These are phyloP conservation scores for Coremacera marginata DNA, from an alignment of 2,888 invertebrate genomes.

Conservation along the genomic window DNA sequence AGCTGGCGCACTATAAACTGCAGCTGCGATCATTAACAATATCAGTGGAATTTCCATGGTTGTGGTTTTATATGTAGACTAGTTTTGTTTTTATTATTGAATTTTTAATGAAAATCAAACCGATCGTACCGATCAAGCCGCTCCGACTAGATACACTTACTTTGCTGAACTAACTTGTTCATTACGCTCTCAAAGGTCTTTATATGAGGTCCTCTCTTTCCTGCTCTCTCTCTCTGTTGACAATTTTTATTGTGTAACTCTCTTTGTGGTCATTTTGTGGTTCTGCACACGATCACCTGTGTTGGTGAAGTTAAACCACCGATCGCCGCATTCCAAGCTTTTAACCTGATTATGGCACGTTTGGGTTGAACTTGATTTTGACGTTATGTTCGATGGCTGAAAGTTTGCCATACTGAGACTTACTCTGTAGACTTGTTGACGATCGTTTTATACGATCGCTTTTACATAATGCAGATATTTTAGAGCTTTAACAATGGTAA, in stretches of 20 bases:
- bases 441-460: no score
- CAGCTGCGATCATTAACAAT: slow-evolving; percentile 19
- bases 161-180: slow-evolving; percentile 3
- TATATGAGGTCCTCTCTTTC: slow-evolving; percentile 4
- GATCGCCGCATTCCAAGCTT: slow-evolving; percentile 10
- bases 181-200: slow-evolving; percentile 1
- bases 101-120: background rate
- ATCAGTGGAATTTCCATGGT: slow-evolving; percentile 26
- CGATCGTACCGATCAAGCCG: slow-evolving; percentile 7
- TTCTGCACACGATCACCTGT: background rate
- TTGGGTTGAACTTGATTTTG: slow-evolving; percentile 21
- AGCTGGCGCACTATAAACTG: slow-evolving; percentile 1
- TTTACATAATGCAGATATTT: no score
- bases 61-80: background rate
- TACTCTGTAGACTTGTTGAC: no score
- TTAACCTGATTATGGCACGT: slow-evolving; percentile 15
- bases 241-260: background rate
- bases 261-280: background rate
- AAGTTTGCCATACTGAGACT: no score
- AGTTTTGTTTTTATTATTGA: background rate
- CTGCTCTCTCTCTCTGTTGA: background rate
- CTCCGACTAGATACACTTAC: slow-evolving; percentile 7
- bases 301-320: background rate
- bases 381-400: background rate
- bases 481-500: no score